Evolutionary conservation across 2,888 invertebrate genomes (phyloP), one percentile per base, ranked within the genome.

Genomic region (Drosophila recens): DNA sequence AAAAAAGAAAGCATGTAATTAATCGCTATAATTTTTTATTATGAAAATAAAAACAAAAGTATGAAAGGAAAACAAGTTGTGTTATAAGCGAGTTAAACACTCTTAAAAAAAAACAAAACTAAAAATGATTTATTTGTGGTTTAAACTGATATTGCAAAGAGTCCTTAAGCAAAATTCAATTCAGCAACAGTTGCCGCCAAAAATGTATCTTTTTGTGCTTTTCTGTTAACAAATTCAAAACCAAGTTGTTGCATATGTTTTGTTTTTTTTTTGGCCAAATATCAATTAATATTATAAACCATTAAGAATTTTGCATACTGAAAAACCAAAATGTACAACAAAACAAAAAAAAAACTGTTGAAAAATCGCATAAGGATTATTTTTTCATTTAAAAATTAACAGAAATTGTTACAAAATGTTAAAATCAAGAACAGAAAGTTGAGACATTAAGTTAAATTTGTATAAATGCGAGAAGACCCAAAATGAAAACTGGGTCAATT

Each of bases 1-100:
- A 65, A 80, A 85, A 73, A 72, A 52, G 46, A 62, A 65, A 73
- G 54, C 49, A 72, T 84, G 86, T 84, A 84, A 83, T 78, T 80
- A 80, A 75, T 72, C 72, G 87, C 75, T 88, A 80, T 72, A 79
- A 77, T 82, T 88, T 82, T 84, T 89, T 76, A 86, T 86, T 88
- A 69, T 81, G 81, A 80, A 88, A 88, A 84, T 86, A 78, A 83
- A 88, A 83, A 72, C 57, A 71, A 71, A 72, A 73, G 79, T 53
- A 85, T 86, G 58, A 84, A 87, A 49, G 75, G 57, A 67, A 58
- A 70, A 61, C 54, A 61, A 40, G 67, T 48, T 75, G 79, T 72
- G 82, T 82, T 82, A 69, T 69, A 38, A 73, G 64, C 79, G 57
- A 86, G 72, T 71, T 70, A 54, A 27, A 49, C 20, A 48, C 36